These are phyloP conservation scores for Xyrichtys novacula DNA, from an alignment of 2,797 vertebrate genomes.

Conservation along the genomic window DNA sequence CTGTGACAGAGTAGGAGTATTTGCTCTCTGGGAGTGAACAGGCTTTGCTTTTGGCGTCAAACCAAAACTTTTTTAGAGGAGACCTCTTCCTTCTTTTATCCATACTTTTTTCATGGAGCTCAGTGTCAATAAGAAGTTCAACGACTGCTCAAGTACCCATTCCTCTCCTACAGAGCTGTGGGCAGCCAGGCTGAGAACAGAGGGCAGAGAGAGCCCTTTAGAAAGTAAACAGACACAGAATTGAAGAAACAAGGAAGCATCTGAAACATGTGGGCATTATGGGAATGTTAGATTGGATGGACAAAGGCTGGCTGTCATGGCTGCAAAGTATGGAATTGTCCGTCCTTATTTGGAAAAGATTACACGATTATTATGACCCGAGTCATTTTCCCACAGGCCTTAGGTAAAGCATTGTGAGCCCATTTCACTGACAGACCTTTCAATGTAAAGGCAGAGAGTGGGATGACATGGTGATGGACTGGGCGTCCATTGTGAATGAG, in stretches of 20 bases:
- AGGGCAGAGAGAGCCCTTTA: slow-evolving; percentile 89
- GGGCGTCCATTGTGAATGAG: slow-evolving; percentile 72
- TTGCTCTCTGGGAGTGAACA: neutral
- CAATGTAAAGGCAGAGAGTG: slow-evolving; percentile 73
- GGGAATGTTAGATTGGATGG: slow-evolving; percentile 90
- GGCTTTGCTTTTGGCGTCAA: neutral
- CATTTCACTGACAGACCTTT: slow-evolving; percentile 80
- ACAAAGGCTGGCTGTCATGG: slow-evolving; percentile 89
- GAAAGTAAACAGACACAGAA: slow-evolving; percentile 96
- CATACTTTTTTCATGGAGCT: slow-evolving; percentile 10
- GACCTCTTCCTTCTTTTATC: neutral
- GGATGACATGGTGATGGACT: slow-evolving; percentile 77
- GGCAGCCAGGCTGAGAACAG: slow-evolving; percentile 83
- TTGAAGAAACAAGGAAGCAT: slow-evolving; percentile 99
- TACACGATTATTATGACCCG: slow-evolving; percentile 77
- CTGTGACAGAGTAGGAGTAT: neutral
- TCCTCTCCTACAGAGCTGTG: slow-evolving; percentile 84
- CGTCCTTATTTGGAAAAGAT: slow-evolving; percentile 80
- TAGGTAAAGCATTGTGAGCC: slow-evolving; percentile 81
- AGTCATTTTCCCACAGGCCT: slow-evolving; percentile 89
- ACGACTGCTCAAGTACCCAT: slow-evolving; percentile 73
- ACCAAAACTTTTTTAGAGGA: neutral
- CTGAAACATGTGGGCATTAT: slow-evolving; percentile 94
- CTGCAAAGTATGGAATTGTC: slow-evolving; percentile 79
- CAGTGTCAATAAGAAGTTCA: slow-evolving; percentile 50